These are phyloP conservation scores for Xestia sexstrigata DNA, from an alignment of 2,888 invertebrate species.

Conservation along the genomic window DNA sequence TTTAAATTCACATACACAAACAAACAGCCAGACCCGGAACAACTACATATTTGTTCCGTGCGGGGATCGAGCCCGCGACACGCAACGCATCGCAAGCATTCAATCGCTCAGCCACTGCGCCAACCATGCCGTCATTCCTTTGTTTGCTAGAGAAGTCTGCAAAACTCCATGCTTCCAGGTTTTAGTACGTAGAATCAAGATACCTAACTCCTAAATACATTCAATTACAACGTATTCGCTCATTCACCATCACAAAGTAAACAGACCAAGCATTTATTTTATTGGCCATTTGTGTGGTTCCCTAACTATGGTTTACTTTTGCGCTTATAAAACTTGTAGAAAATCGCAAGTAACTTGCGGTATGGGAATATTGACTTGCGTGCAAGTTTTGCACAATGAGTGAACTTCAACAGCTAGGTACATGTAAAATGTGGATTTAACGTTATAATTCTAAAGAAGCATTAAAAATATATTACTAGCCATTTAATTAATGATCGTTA, in stretches of 20 bases:
- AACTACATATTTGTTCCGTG: no score
- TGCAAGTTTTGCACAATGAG: not conserved
- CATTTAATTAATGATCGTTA: slow-evolving; percentile 48
- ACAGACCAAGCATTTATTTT: not conserved
- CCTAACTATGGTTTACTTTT: not conserved
- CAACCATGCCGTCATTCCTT: not conserved
- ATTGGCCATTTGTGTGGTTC: not conserved
- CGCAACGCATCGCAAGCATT: no score
- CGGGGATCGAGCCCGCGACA: no score
- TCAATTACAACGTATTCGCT: slow-evolving; percentile 13
- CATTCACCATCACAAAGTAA: not conserved
- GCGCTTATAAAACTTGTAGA: not conserved
- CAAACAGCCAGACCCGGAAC: no score
- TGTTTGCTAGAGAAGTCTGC: not conserved
- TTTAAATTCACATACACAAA: no score
- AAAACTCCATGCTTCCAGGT: not conserved
- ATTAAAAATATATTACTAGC: slow-evolving; percentile 57
- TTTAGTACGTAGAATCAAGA: not conserved
- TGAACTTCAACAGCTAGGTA: not conserved
- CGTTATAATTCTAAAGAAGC: slow-evolving; percentile 21
- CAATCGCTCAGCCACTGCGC: no score
- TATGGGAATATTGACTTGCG: not conserved
- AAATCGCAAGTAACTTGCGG: not conserved
- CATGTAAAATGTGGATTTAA: not conserved
- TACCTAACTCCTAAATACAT: not conserved